These are phyloP conservation scores for Agrotis puta DNA, from an alignment of 2,888 invertebrate genomes.

Conservation along the genomic window DNA sequence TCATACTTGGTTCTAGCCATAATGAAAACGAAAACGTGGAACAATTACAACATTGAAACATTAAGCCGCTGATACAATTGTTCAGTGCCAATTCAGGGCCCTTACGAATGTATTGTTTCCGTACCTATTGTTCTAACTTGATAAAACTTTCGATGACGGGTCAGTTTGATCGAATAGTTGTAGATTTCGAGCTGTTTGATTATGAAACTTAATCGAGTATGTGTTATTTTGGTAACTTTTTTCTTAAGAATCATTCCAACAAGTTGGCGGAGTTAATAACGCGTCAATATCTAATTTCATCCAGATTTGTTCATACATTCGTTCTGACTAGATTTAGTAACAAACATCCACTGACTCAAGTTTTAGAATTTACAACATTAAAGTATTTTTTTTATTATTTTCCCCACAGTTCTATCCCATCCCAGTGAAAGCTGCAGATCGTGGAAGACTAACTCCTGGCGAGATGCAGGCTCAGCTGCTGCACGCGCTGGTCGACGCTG, in stretches of 20 bases:
- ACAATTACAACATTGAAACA: neutral
- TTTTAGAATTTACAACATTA: too few relatives aligned
- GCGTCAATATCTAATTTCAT: too few relatives aligned
- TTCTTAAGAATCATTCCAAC: too few relatives aligned
- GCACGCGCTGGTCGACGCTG: slow-evolving; percentile 94
- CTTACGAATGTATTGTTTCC: slow-evolving; percentile 9
- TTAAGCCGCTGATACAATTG: slow-evolving; percentile 2
- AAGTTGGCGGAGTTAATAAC: too few relatives aligned
- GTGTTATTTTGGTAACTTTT: too few relatives aligned
- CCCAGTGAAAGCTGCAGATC: slow-evolving; percentile 94
- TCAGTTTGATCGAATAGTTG: too few relatives aligned
- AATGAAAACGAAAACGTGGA: too few relatives aligned
- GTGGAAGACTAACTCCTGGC: slow-evolving; percentile 94
- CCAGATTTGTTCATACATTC: too few relatives aligned
- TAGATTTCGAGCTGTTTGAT: too few relatives aligned
- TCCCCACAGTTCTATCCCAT: slow-evolving; percentile 94
- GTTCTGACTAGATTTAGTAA: too few relatives aligned
- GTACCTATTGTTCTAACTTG: slow-evolving; percentile 26
- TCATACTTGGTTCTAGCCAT: neutral
- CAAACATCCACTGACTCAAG: too few relatives aligned
- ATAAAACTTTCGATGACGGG: neutral
- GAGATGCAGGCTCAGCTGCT: slow-evolving; percentile 95
- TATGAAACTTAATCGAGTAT: too few relatives aligned
- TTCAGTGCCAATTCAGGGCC: slow-evolving; percentile 3
- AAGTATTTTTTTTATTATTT: neutral